Evolutionary conservation across 2,797 vertebrate species (phyloP), one percentile per base, ranked within the genome.

Genomic region (Sternotherus odoratus): DNA sequence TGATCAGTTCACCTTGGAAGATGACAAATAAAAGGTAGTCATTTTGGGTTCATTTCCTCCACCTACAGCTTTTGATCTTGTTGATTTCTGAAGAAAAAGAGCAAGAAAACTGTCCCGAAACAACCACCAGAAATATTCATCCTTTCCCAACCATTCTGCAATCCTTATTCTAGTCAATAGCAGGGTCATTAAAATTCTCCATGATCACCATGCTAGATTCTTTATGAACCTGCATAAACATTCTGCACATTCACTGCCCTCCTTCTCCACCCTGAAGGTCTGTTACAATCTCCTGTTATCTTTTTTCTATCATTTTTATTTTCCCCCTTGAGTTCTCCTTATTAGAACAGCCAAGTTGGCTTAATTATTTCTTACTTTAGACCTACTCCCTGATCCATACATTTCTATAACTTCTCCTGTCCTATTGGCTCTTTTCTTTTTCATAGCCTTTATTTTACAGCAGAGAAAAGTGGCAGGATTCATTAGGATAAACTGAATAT

Each of bases 61-160:
- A 86, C 86, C 51, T 91, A 54, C 75, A 95, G 81, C 87, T 88
- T 93, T 88, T 97, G 91, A 93, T 93, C 87, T 92, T 95, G 93
- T 89, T 63, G 95, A 96, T 75, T 86, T 46, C 83, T 85, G 63
- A 80, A 91, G 87, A 91, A 93, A 89, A 94, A 89, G 91, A 82
- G 84, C 36, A 85, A 79, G 83, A 79, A 92, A 92, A 79, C 72
- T 82, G 81, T 77, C 46, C 60, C 72, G 51, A 93, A 95, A 93
- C 83, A 91, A 82, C 78, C 75, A 82, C 79, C 69, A 77, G 91
- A 79, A 90, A 74, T 39, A 82, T 53, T 74, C 50, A 85, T 69
- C 90, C 91, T 94, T 92, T 86, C 94, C 82, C 82, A 95, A 75
- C 69, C 80, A 88, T 93, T 92, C 77, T 88, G 48, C 79, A 85